A percentile compares a stretch with the other conserved stretches of the same genome.
These are phyloP conservation scores for Oegoconia quadripuncta DNA, from an alignment of 2,888 invertebrate species.

Conservation along the genomic window DNA sequence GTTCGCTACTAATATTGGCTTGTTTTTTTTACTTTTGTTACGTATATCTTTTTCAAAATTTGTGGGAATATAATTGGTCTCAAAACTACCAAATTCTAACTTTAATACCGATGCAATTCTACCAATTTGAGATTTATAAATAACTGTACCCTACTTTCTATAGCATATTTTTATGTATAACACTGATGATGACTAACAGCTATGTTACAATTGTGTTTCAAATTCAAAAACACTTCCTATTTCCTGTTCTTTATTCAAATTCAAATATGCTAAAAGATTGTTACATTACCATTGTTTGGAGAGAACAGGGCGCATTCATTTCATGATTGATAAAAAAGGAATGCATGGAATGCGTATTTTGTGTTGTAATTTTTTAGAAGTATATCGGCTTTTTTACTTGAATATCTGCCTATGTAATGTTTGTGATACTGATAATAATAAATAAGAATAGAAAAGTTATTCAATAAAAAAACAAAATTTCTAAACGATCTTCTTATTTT, in stretches of 20 bases:
- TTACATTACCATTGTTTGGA: constrained; percentile 29
- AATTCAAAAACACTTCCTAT: constrained; percentile 44
- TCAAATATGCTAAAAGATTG: constrained; percentile 12
- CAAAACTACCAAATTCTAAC: constrained; percentile 43
- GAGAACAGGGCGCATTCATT: constrained; percentile 19
- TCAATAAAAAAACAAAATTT: constrained; percentile 76
- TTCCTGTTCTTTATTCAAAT: constrained; percentile 52
- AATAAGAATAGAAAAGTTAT: constrained; percentile 61
- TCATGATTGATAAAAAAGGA: constrained; percentile 14
- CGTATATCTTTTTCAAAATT: too few relatives aligned
- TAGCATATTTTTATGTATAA: constrained; percentile 21
- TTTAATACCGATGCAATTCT: too few relatives aligned
- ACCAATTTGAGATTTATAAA: too few relatives aligned
- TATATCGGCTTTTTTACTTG: constrained; percentile 68
- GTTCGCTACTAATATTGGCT: not conserved
- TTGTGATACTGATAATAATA: constrained; percentile 69
- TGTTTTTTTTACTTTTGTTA: too few relatives aligned
- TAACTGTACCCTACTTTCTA: constrained; percentile 23
- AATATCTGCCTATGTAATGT: constrained; percentile 66
- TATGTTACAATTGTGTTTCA: constrained; percentile 16
- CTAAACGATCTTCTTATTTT: constrained; percentile 34
- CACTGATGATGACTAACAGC: constrained; percentile 24
- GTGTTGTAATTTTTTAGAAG: constrained; percentile 52
- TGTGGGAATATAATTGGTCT: constrained; percentile 39
- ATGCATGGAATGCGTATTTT: constrained; percentile 17